Percentiles rank a stretch among this genome's conserved stretches.
Evolutionary conservation across 2,797 vertebrate species (phyloP).

Genomic region (Salarias fasciatus): DNA sequence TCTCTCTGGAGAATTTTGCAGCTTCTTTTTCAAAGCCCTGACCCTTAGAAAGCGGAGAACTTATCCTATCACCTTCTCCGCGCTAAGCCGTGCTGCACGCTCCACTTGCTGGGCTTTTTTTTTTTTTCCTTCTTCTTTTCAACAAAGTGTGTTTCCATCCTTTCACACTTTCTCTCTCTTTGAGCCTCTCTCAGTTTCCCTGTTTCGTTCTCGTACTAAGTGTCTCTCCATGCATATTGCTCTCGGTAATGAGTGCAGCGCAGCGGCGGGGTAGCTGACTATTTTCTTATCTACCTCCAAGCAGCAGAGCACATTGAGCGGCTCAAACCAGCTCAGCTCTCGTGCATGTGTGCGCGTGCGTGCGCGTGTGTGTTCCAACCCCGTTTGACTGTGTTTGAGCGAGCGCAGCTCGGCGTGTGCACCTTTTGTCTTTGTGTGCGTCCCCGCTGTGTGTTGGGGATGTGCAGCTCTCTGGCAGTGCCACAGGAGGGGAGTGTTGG

Average conservation of each 20-base stretch:
- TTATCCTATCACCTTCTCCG: conserved; percentile 34
- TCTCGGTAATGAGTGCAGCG: conserved; percentile 64
- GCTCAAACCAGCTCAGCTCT: conserved; percentile 44
- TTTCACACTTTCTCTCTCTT: conserved; percentile 31
- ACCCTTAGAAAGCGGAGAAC: conserved; percentile 46
- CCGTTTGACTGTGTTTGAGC: conserved; percentile 1
- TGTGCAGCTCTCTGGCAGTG: conserved; percentile 77
- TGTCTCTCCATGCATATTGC: conserved; percentile 62
- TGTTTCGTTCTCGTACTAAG: conserved; percentile 34
- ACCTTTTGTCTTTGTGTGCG: background rate
- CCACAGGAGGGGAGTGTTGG: conserved; percentile 83
- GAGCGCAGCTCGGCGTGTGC: background rate
- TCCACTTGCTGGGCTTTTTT: conserved; percentile 20
- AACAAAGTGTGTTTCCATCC: conserved; percentile 19
- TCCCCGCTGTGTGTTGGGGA: conserved; percentile 30
- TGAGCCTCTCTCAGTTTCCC: conserved; percentile 22
- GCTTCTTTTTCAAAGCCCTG: conserved; percentile 51
- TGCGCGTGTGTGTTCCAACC: conserved; percentile 1
- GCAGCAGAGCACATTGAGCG: conserved; percentile 59
- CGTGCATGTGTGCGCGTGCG: background rate
- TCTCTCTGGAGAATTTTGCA: conserved; percentile 24
- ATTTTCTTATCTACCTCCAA: conserved; percentile 71
- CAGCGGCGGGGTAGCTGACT: conserved; percentile 40
- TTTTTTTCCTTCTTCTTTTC: background rate
- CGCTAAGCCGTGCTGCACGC: conserved; percentile 27